Percentiles rank a stretch among this genome's conserved stretches.
phyloP scores from a whole-genome alignment of 2,113 vertebrate species.

The Progne subis region DNA sequence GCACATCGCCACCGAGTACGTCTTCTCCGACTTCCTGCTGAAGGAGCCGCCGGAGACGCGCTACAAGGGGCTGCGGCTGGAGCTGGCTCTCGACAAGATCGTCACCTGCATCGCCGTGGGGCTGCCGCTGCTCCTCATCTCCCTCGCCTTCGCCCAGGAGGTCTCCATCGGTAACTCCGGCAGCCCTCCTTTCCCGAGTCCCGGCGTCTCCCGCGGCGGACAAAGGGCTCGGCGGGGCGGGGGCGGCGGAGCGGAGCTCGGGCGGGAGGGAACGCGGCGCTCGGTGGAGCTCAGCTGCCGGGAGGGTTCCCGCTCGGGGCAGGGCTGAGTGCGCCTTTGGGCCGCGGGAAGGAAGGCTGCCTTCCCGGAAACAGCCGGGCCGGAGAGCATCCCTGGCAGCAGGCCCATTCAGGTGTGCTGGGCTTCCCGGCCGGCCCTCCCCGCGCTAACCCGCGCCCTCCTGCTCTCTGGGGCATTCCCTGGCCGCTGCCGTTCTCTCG shows the following conservation, averaged over 20 bases:
- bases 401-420: neutral
- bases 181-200: neutral
- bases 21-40: conserved; percentile 93
- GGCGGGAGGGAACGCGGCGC: neutral
- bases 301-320: neutral
- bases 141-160: conserved; percentile 94
- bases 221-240: neutral
- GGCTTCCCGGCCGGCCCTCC: neutral
- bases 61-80: conserved; percentile 90
- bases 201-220: neutral
- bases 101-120: conserved; percentile 90
- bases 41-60: conserved; percentile 87
- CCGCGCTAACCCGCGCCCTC: neutral
- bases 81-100: conserved; percentile 91
- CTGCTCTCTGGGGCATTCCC: neutral
- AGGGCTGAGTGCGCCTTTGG: neutral
- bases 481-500: neutral
- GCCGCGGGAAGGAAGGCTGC: neutral
- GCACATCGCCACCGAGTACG: conserved; percentile 92
- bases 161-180: conserved; percentile 85
- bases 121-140: conserved; percentile 93
- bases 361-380: neutral
- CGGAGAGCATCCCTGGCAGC: neutral
- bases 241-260: neutral
- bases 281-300: neutral